These are phyloP conservation scores for Psittacula echo DNA, from an alignment of 2,797 vertebrate genomes.

Conservation along the genomic window DNA sequence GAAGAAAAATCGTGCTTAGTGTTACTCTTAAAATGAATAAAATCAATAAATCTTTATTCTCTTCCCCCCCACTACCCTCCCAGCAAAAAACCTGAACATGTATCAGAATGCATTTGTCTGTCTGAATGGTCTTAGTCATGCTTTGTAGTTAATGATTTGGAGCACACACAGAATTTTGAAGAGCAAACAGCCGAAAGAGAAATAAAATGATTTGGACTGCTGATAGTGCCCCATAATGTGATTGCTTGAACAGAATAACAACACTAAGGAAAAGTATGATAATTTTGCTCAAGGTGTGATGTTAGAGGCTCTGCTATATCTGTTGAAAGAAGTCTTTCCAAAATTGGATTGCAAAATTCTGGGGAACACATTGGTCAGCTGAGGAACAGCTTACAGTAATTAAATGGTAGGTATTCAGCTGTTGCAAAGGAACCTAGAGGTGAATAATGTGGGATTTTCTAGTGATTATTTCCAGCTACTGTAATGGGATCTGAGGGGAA, in stretches of 20 bases:
- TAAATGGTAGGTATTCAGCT: neutral
- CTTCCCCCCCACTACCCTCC: fast-evolving
- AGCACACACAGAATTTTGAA: neutral
- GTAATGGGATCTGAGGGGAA: neutral
- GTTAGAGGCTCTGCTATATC: neutral
- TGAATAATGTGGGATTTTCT: neutral
- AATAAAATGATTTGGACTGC: neutral
- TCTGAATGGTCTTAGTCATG: neutral
- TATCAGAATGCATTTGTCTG: neutral
- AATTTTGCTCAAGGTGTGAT: neutral
- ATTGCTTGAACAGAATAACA: neutral
- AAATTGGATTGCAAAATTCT: neutral
- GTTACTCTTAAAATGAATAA: neutral
- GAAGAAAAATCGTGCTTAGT: neutral
- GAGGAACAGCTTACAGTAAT: neutral
- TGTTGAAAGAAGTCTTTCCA: neutral
- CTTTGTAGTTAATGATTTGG: neutral
- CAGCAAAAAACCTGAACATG: neutral
- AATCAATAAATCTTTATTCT: neutral
- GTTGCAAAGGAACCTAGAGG: neutral
- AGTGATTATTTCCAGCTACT: neutral
- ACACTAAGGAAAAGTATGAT: neutral
- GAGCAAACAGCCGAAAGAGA: neutral
- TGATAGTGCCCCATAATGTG: neutral
- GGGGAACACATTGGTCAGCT: neutral